A percentile compares a stretch with the other conserved stretches of the same genome.
Evolutionary conservation across 2,888 invertebrate genomes (phyloP).

Genomic region (Aquatica leii): DNA sequence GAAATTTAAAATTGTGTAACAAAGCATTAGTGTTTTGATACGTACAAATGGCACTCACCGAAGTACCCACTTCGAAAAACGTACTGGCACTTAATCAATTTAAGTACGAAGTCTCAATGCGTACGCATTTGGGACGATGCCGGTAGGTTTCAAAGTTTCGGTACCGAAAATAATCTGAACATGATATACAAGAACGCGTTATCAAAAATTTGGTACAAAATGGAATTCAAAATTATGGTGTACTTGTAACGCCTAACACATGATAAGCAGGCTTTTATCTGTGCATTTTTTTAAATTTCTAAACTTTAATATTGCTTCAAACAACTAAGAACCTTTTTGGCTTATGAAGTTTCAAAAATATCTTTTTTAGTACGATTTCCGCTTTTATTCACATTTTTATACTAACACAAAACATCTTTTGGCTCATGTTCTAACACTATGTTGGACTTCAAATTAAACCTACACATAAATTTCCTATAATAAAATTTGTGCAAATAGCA

Average conservation of each 20-base stretch:
- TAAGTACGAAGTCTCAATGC: too few relatives aligned
- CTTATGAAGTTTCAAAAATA: slow-evolving; percentile 3
- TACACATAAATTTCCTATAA: slow-evolving; percentile 5
- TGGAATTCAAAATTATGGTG: slow-evolving; percentile 18
- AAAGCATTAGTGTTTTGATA: too few relatives aligned
- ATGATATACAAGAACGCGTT: slow-evolving; percentile 40
- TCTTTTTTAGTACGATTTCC: too few relatives aligned
- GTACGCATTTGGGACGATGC: too few relatives aligned
- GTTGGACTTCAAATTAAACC: slow-evolving; percentile 13
- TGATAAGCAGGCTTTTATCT: slow-evolving; percentile 28
- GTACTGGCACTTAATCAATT: too few relatives aligned
- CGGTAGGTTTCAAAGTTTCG: background rate
- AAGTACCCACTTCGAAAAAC: too few relatives aligned
- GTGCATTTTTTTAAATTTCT: slow-evolving; percentile 37
- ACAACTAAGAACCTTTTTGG: slow-evolving; percentile 27
- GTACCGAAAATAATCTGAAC: slow-evolving; percentile 34
- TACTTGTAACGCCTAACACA: slow-evolving; percentile 29
- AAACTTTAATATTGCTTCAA: slow-evolving; percentile 51
- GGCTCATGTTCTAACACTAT: slow-evolving; percentile 15
- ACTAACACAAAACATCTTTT: too few relatives aligned
- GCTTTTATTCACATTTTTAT: too few relatives aligned
- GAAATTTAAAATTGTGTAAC: too few relatives aligned
- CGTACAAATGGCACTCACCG: too few relatives aligned
- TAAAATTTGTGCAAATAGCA: slow-evolving; percentile 29
- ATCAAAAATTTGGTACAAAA: slow-evolving; percentile 36